phyloP scores from a whole-genome alignment of 2,113 vertebrate genomes.

The Artemisiospiza belli region DNA sequence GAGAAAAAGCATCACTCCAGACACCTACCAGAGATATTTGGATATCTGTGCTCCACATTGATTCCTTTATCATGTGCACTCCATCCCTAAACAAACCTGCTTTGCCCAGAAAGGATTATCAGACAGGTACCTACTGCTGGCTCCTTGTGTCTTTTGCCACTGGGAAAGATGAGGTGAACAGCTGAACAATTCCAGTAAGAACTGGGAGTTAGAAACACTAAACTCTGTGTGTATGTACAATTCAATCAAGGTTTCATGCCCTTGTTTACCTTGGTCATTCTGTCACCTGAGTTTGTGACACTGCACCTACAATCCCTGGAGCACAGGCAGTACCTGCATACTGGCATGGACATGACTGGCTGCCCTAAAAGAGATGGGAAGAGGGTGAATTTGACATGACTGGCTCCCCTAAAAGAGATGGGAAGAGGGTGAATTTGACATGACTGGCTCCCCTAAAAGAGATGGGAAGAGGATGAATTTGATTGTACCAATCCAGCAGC shows the following conservation, averaged over 20 bases:
- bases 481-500: neutral
- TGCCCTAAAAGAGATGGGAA: neutral
- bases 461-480: neutral
- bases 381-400: neutral
- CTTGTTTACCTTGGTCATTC: neutral
- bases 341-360: neutral
- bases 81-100: neutral
- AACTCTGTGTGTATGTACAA: neutral
- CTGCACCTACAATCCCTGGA: neutral
- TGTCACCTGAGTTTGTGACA: neutral
- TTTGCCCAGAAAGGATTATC: neutral
- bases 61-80: accelerated
- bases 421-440: neutral
- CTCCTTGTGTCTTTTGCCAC: neutral
- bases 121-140: neutral
- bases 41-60: neutral
- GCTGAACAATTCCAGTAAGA: neutral
- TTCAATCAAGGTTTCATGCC: neutral
- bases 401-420: neutral
- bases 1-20: neutral
- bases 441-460: too few relatives aligned
- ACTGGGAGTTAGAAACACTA: neutral
- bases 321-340: neutral
- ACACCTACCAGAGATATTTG: neutral
- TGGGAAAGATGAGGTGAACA: neutral